Evolutionary conservation across 2,113 vertebrate genomes (phyloP).

Genomic region (Hylia prasina): DNA sequence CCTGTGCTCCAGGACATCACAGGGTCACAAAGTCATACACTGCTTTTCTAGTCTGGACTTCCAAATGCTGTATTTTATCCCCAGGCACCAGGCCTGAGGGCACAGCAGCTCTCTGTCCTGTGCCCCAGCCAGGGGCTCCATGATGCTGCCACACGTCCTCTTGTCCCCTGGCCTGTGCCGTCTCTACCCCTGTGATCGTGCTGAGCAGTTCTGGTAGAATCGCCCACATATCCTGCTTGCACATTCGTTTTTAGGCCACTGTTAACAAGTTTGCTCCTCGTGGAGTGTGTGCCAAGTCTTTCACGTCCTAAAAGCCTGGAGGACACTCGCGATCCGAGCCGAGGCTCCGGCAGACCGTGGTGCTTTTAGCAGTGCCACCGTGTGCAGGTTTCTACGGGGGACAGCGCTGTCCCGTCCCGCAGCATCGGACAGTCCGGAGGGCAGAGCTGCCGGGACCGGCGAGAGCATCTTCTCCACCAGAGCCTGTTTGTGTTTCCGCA

Average conservation of each 20-base stretch:
- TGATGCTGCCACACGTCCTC: not conserved
- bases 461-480: not conserved
- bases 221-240: not conserved
- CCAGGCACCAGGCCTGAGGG: not conserved
- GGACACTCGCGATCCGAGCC: not conserved
- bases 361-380: accelerated
- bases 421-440: not conserved
- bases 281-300: not conserved
- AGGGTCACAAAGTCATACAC: not conserved
- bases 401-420: accelerated
- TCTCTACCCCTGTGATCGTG: not conserved
- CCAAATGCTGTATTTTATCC: not conserved
- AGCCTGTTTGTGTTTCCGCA: not conserved
- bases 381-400: accelerated
- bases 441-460: not conserved
- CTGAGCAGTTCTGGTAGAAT: not conserved
- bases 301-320: not conserved
- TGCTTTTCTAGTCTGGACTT: not conserved
- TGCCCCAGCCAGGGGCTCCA: not conserved
- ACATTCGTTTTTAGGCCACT: not conserved
- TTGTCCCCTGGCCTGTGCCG: not conserved
- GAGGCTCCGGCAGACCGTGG: not conserved
- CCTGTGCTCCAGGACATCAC: not conserved
- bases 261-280: not conserved
- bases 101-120: not conserved